Evolutionary conservation across 35 echinoderm and acorn worm genomes (phyloP).

Genomic region (Apostichopus parvimensis): DNA sequence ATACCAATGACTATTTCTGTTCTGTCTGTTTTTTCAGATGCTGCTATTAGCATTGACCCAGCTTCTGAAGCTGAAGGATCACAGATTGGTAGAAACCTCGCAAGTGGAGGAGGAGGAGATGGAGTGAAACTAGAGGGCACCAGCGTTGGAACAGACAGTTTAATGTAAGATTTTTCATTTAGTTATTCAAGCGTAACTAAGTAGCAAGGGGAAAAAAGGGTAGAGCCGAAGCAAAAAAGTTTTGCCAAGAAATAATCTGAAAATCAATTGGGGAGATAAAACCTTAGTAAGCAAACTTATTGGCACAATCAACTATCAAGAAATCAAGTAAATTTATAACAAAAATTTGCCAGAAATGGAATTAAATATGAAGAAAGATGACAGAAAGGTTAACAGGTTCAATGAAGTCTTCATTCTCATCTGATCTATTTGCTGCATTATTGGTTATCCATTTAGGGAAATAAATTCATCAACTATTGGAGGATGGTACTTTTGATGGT

Average conservation of each 20-base stretch:
- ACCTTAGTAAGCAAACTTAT: not conserved
- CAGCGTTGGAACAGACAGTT: not conserved
- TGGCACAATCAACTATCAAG: not conserved
- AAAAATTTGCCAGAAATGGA: not conserved
- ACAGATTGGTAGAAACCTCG: not conserved
- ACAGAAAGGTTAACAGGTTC: too few relatives aligned
- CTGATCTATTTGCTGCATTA: too few relatives aligned
- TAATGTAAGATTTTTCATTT: not conserved
- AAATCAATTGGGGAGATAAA: not conserved
- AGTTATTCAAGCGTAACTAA: not conserved
- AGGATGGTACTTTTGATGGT: too few relatives aligned
- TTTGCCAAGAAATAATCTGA: not conserved
- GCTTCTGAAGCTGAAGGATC: constrained; percentile 19
- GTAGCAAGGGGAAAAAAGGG: not conserved
- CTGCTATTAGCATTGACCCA: constrained; percentile 23
- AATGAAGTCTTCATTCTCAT: too few relatives aligned
- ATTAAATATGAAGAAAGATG: too few relatives aligned
- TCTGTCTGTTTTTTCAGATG: not conserved
- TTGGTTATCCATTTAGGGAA: too few relatives aligned
- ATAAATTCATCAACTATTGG: too few relatives aligned
- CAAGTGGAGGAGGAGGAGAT: constrained; percentile 32
- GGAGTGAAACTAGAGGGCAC: not conserved
- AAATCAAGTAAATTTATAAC: not conserved
- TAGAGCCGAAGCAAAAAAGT: not conserved
- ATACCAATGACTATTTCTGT: not conserved